phyloP scores from a whole-genome alignment of 2,797 vertebrate species.

The Odontamblyopus lacepedii region DNA sequence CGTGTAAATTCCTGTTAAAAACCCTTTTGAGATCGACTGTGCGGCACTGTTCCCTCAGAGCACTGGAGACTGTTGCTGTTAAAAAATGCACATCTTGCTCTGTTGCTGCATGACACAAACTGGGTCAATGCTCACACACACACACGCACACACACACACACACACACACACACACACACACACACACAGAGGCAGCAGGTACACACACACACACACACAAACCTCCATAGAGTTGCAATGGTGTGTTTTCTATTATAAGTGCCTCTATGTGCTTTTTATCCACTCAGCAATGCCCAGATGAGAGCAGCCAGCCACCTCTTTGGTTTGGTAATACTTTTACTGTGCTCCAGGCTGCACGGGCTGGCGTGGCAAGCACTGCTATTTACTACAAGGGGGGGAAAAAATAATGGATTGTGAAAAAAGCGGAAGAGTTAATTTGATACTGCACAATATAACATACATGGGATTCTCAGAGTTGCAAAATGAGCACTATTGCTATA shows the following conservation, averaged over 20 bases:
- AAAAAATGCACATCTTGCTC: slow-evolving; percentile 75
- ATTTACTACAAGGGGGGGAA: not conserved
- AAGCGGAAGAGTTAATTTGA: not conserved
- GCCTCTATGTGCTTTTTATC: slow-evolving; percentile 16
- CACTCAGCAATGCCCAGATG: slow-evolving; percentile 28
- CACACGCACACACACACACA: slow-evolving; percentile 24
- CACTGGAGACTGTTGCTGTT: slow-evolving; percentile 66
- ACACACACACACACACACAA: slow-evolving; percentile 28
- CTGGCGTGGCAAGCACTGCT: not conserved
- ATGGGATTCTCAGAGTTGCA: too few species aligned
- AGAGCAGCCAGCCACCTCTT: slow-evolving; percentile 19
- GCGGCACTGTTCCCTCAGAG: slow-evolving; percentile 25
- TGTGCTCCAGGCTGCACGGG: slow-evolving; percentile 43
- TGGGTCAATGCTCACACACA: slow-evolving; percentile 68
- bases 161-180: slow-evolving; percentile 30
- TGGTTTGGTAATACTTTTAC: slow-evolving; percentile 47
- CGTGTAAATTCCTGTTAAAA: not conserved
- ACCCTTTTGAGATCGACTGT: not conserved
- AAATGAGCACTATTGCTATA: too few species aligned
- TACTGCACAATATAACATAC: too few species aligned
- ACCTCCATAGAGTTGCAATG: slow-evolving; percentile 28
- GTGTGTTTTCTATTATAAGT: slow-evolving; percentile 38
- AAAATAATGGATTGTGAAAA: not conserved
- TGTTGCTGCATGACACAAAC: slow-evolving; percentile 77
- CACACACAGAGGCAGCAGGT: slow-evolving; percentile 5